phyloP scores from a whole-genome alignment of 2,888 invertebrate genomes.

The Volucella bombylans region DNA sequence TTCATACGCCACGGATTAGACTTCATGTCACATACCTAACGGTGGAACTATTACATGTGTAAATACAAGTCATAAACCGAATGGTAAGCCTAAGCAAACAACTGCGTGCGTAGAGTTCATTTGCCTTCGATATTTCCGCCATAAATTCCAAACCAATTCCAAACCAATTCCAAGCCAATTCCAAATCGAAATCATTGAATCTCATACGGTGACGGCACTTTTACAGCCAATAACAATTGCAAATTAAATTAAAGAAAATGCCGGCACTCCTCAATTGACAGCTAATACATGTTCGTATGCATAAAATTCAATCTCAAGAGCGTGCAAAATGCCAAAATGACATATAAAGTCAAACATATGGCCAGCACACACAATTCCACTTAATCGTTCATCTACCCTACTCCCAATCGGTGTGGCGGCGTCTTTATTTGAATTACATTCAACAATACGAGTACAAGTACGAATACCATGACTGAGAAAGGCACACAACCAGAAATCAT shows the following conservation, averaged over 20 bases:
- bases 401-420: constrained; percentile 4
- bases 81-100: background rate
- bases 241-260: constrained; percentile 41
- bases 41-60: no score
- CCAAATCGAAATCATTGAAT: constrained; percentile 25
- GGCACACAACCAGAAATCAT: constrained; percentile 6
- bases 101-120: background rate
- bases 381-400: constrained; percentile 54
- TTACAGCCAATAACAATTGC: constrained; percentile 40
- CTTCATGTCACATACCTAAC: no score
- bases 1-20: no score
- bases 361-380: constrained; percentile 23
- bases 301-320: constrained; percentile 23
- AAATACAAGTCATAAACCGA: no score
- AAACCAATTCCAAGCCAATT: background rate
- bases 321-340: constrained; percentile 40
- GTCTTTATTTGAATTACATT: constrained; percentile 8
- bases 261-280: constrained; percentile 21
- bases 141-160: constrained; percentile 29
- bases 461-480: constrained; percentile 13
- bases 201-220: constrained; percentile 20
- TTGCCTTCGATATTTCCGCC: constrained; percentile 8
- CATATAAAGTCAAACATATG: constrained; percentile 38
- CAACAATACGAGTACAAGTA: background rate
- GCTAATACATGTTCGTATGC: constrained; percentile 20